phyloP scores from a whole-genome alignment of 2,888 invertebrate genomes.

The Hypercompe scribonia region DNA sequence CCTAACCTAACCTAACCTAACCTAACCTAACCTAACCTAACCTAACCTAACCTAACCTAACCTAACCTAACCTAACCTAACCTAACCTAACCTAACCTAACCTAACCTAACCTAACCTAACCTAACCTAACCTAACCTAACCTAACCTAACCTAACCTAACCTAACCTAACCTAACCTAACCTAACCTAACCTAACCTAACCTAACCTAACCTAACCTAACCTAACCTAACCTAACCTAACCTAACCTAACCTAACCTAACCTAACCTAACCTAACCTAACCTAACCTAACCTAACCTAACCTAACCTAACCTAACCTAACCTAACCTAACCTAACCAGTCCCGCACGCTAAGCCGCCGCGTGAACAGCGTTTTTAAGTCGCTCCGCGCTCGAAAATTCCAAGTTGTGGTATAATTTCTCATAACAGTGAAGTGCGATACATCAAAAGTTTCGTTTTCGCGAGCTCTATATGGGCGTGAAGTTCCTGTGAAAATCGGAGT shows the following conservation, averaged over 20 bases:
- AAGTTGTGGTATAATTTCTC: no score
- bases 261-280: conserved; percentile 23
- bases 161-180: conserved; percentile 30
- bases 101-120: conserved; percentile 18
- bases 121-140: conserved; percentile 23
- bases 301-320: conserved; percentile 23
- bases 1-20: conserved; percentile 27
- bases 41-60: conserved; percentile 24
- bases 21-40: conserved; percentile 26
- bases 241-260: no score
- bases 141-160: conserved; percentile 26
- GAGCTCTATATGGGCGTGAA: no score
- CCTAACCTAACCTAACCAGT: conserved; percentile 20
- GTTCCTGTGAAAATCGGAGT: no score
- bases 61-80: conserved; percentile 18
- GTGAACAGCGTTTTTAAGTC: no score
- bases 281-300: conserved; percentile 28
- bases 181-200: conserved; percentile 31
- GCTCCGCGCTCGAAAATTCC: no score
- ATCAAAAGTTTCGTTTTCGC: no score
- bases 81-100: conserved; percentile 9
- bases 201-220: conserved; percentile 33
- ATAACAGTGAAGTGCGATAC: no score
- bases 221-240: conserved; percentile 29
- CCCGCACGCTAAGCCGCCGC: background rate